phyloP scores from a whole-genome alignment of 2,113 vertebrate species.

The Dicerorhinus sumatrensis region DNA sequence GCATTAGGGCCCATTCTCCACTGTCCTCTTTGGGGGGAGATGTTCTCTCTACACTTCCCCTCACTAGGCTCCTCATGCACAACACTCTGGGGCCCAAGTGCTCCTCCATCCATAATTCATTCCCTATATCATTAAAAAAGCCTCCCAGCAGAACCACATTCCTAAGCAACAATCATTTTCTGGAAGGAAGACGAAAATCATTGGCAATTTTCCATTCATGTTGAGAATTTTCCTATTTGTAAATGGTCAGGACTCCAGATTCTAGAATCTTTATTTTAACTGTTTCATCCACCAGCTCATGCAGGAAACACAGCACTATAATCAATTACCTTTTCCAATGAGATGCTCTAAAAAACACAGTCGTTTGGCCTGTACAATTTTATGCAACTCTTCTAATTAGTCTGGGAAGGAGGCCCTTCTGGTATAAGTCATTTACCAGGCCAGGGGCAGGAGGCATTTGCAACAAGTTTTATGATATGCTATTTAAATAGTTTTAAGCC shows the following conservation, averaged over 20 bases:
- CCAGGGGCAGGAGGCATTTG: background rate
- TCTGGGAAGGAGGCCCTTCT: background rate
- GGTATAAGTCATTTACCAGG: background rate
- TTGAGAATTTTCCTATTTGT: background rate
- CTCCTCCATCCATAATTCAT: background rate
- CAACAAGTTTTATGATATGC: background rate
- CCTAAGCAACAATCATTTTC: background rate
- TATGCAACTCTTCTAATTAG: background rate
- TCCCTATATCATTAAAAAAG: background rate
- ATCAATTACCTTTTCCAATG: background rate
- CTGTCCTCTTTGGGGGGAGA: accelerated
- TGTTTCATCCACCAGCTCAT: background rate
- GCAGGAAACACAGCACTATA: background rate
- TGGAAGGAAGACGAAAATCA: conserved; percentile 27
- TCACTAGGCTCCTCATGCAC: background rate
- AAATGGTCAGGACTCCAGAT: background rate
- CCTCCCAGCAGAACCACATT: conserved; percentile 13
- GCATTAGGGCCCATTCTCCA: background rate
- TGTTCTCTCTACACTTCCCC: too few species aligned
- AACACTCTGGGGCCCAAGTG: background rate
- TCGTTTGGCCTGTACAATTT: background rate
- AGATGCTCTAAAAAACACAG: background rate
- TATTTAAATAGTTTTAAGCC: background rate
- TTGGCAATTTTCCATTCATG: background rate
- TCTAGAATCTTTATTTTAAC: background rate